Evolutionary conservation across 2,797 vertebrate genomes (phyloP).

Genomic region (Sebastes miniatus): DNA sequence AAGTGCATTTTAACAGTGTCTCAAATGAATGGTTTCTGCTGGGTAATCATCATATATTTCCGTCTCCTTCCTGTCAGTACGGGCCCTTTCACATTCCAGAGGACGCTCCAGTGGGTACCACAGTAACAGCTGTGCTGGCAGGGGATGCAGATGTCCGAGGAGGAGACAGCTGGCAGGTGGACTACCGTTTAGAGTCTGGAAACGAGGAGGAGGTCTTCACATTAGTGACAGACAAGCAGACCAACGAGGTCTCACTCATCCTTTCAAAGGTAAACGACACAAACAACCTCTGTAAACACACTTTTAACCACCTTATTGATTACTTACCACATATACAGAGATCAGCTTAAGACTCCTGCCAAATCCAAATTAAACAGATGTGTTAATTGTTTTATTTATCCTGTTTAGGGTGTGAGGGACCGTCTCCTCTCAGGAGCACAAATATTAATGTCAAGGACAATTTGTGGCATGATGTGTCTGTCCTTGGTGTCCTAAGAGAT

Average conservation of each 20-base stretch:
- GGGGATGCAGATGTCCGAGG: slow-evolving; percentile 84
- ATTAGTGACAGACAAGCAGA: slow-evolving; percentile 72
- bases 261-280: slow-evolving; percentile 78
- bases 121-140: slow-evolving; percentile 75
- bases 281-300: background rate
- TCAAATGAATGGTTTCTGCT: background rate
- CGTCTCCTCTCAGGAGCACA: background rate
- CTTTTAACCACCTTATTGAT: background rate
- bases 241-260: slow-evolving; percentile 71
- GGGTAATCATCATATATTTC: background rate
- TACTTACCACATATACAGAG: background rate
- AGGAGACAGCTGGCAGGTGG: slow-evolving; percentile 83
- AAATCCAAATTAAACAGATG: background rate
- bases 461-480: slow-evolving; percentile 3
- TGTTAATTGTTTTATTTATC: background rate
- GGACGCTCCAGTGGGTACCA: slow-evolving; percentile 72
- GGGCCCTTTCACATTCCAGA: slow-evolving; percentile 78
- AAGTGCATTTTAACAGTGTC: background rate
- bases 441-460: slow-evolving; percentile 31
- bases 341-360: background rate
- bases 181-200: slow-evolving; percentile 82
- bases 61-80: slow-evolving; percentile 64
- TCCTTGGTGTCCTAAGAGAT: slow-evolving; percentile 6
- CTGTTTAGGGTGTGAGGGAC: background rate
- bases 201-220: slow-evolving; percentile 80